Conservation (phyloP, 2,888 invertebrate genomes). For the Nemotelus pantherinus region DNA sequence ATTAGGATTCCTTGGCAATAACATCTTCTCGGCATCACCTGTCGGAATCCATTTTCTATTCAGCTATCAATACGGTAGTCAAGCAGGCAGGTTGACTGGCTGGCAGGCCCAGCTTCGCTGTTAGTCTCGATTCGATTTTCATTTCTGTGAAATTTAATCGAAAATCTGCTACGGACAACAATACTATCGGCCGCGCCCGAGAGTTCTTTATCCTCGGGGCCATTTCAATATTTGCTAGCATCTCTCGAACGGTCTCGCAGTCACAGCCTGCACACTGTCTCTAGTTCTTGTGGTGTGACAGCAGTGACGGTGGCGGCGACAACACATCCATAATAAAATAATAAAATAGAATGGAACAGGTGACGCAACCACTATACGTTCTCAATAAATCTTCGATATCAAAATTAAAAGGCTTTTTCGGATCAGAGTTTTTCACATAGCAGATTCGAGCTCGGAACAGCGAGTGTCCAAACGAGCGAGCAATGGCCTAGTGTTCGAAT, state of each 20-base stretch:
- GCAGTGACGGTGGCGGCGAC: neutral
- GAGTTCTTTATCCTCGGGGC: slow-evolving; percentile 6
- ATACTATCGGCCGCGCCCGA: neutral
- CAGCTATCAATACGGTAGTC: neutral
- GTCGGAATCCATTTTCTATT: slow-evolving; percentile 6
- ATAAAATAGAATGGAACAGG: slow-evolving; percentile 41
- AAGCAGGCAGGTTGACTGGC: no score
- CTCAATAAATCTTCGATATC: slow-evolving; percentile 45
- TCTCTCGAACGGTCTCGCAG: neutral
- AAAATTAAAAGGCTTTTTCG: slow-evolving; percentile 44
- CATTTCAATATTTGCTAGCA: slow-evolving; percentile 5
- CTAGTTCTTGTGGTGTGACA: slow-evolving; percentile 3
- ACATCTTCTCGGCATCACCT: slow-evolving; percentile 9
- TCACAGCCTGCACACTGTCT: neutral
- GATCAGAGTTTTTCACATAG: neutral
- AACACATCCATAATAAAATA: slow-evolving; percentile 36
- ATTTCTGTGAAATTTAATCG: slow-evolving; percentile 29
- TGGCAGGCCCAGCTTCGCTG: no score
- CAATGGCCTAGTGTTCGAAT: neutral
- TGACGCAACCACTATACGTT: slow-evolving; percentile 42
- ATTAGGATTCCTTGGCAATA: neutral
- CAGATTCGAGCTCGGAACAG: neutral
- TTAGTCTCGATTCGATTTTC: slow-evolving; percentile 4
- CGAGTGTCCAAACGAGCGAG: neutral
- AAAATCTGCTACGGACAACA: slow-evolving; percentile 25